Evolutionary conservation across 2,113 vertebrate species (phyloP).

Genomic region (Sphaerodactylus townsendi): DNA sequence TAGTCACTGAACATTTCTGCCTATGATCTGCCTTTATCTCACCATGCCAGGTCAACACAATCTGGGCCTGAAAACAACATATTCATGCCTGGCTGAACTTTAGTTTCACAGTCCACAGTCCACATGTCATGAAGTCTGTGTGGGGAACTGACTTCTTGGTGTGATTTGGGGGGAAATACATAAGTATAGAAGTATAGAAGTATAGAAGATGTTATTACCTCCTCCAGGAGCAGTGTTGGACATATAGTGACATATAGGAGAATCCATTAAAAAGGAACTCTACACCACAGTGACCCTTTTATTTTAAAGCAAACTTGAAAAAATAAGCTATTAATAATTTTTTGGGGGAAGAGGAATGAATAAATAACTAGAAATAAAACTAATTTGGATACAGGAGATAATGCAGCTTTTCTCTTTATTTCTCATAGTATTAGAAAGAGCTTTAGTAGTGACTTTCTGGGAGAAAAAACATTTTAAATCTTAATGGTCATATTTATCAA

Average conservation of each 20-base stretch:
- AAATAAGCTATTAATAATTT: conserved; percentile 12
- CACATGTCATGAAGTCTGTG: too few species aligned
- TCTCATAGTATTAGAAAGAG: not conserved
- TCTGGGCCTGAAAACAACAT: too few species aligned
- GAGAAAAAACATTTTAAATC: too few species aligned
- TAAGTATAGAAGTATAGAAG: not conserved
- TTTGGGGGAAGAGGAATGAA: not conserved
- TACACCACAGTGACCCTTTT: not conserved
- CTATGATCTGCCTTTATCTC: too few species aligned
- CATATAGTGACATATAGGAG: conserved; percentile 21
- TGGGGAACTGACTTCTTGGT: too few species aligned
- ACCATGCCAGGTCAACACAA: too few species aligned
- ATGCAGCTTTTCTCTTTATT: not conserved
- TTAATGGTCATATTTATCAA: too few species aligned
- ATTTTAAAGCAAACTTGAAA: conserved; percentile 15
- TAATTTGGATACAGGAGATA: not conserved
- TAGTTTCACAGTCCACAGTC: too few species aligned
- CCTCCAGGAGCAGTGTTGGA: conserved; percentile 9
- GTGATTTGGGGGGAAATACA: too few species aligned
- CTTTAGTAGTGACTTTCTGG: not conserved
- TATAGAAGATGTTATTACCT: conserved; percentile 39
- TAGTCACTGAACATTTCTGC: too few species aligned
- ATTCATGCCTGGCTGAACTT: too few species aligned
- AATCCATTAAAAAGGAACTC: not conserved
- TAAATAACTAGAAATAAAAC: not conserved